phyloP scores from a whole-genome alignment of 2,888 invertebrate genomes.

The Thera obeliscata region DNA sequence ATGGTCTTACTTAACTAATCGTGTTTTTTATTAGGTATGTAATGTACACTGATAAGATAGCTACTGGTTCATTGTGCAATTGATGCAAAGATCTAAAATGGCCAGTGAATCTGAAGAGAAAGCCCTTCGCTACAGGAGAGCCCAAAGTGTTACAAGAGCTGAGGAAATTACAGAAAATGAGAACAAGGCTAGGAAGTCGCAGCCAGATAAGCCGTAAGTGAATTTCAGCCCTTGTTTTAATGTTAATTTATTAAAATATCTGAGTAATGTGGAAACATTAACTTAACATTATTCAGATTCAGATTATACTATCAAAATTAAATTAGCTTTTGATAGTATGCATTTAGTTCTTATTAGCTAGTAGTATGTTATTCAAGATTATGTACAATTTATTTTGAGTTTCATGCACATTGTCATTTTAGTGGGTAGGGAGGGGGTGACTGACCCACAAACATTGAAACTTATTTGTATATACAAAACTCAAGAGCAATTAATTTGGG shows the following conservation, averaged over 20 bases:
- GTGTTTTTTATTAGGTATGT: constrained; percentile 19
- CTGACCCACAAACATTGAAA: no score
- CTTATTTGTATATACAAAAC: no score
- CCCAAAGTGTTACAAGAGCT: constrained; percentile 94
- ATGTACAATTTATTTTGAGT: no score
- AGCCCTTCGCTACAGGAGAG: constrained; percentile 87
- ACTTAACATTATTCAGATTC: no score
- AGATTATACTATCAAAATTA: no score
- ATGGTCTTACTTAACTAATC: constrained; percentile 23
- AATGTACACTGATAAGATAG: constrained; percentile 34
- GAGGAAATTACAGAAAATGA: constrained; percentile 94
- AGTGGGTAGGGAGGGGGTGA: no score
- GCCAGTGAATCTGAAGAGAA: constrained; percentile 77
- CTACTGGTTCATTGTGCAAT: constrained; percentile 20
- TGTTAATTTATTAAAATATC: constrained; percentile 21
- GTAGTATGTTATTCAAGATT: no score
- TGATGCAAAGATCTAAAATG: constrained; percentile 51
- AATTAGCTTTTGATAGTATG: no score
- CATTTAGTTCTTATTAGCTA: no score
- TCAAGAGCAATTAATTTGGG: no score
- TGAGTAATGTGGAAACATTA: not conserved
- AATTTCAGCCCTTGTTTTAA: constrained; percentile 5
- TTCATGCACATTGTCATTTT: no score
- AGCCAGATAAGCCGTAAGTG: constrained; percentile 95
- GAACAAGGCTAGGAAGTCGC: constrained; percentile 89